These are phyloP conservation scores for Eupithecia subfuscata DNA, from an alignment of 2,888 invertebrate genomes.

Conservation along the genomic window DNA sequence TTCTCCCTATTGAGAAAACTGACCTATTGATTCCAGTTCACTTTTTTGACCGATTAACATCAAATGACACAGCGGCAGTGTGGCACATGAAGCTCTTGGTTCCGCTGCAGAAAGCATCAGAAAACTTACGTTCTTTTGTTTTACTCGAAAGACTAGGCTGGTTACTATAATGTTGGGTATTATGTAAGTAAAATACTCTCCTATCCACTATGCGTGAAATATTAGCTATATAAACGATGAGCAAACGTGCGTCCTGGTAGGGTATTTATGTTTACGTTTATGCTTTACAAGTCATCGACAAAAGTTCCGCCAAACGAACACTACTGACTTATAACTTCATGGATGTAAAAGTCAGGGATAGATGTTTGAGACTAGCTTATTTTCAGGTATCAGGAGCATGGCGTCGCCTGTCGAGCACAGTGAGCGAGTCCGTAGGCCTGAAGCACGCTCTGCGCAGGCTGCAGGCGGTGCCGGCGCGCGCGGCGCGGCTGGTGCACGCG, in stretches of 20 bases:
- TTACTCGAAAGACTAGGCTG: background rate
- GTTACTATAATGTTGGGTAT: background rate
- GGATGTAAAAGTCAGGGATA: background rate
- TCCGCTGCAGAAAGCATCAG: background rate
- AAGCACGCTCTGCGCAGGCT: constrained; percentile 77
- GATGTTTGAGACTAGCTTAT: background rate
- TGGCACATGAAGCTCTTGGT: background rate
- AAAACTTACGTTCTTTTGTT: background rate
- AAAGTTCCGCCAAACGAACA: background rate
- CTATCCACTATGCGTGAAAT: background rate
- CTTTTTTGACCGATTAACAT: background rate
- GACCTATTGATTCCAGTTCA: background rate
- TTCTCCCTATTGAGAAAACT: background rate
- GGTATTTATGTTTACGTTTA: background rate
- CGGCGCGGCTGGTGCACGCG: constrained; percentile 78
- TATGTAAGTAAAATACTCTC: background rate
- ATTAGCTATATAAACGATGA: background rate
- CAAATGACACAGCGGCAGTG: background rate
- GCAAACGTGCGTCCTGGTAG: background rate
- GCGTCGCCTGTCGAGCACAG: constrained; percentile 76
- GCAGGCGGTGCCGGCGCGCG: constrained; percentile 77
- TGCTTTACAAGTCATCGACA: background rate
- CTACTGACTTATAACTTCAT: background rate
- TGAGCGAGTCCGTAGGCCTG: constrained; percentile 78
- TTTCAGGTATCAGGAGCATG: constrained; percentile 77